phyloP scores from a whole-genome alignment of 2,113 vertebrate genomes.

The Mohoua ochrocephala region DNA sequence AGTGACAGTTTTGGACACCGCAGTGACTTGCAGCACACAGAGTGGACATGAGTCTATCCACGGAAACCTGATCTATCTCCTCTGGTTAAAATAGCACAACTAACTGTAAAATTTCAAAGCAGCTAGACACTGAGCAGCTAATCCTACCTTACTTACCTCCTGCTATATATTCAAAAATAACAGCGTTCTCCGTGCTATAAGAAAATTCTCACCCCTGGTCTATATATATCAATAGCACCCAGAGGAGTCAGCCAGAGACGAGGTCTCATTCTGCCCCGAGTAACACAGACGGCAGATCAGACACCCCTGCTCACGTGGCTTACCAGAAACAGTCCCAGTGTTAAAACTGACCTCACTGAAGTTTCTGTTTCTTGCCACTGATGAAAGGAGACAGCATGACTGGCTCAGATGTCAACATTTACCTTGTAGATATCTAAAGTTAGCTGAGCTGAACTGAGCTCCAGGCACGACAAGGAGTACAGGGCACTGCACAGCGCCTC shows the following conservation, averaged over 20 bases:
- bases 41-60: not conserved
- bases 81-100: conserved; percentile 51
- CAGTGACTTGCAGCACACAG: not conserved
- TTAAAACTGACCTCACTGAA: not conserved
- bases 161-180: conserved; percentile 32
- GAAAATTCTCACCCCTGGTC: conserved; percentile 1
- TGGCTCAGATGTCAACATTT: conserved; percentile 28
- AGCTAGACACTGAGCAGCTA: conserved; percentile 29
- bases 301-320: not conserved
- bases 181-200: not conserved
- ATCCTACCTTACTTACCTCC: conserved; percentile 30
- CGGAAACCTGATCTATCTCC: not conserved
- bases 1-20: not conserved
- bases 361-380: conserved; percentile 10
- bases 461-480: not conserved
- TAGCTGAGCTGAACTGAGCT: not conserved
- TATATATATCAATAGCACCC: not conserved
- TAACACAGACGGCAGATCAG: not conserved
- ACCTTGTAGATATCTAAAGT: conserved; percentile 33
- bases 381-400: conserved; percentile 3
- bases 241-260: not conserved
- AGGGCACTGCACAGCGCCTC: not conserved
- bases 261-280: not conserved
- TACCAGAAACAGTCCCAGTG: not conserved
- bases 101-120: conserved; percentile 60